These are phyloP conservation scores for Neopelma chrysocephalum DNA, from an alignment of 2,797 vertebrate species.

Conservation along the genomic window DNA sequence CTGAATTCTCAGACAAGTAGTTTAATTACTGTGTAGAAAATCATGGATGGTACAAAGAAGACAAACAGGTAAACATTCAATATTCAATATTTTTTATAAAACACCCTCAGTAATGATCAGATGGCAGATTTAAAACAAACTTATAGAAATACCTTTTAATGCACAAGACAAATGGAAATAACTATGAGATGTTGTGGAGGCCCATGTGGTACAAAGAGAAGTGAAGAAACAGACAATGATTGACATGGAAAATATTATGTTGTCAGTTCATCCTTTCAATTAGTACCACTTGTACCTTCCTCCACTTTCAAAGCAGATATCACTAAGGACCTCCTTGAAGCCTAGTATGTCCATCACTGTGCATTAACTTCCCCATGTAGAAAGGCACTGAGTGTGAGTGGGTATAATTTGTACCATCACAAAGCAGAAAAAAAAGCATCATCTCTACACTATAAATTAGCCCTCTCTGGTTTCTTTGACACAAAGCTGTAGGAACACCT, in stretches of 20 bases:
- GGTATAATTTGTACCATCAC: not conserved
- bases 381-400: not conserved
- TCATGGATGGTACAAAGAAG: not conserved
- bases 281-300: not conserved
- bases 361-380: not conserved
- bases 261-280: not conserved
- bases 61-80: not conserved
- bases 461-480: not conserved
- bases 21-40: not conserved
- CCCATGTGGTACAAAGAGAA: not conserved
- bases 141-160: not conserved
- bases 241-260: not conserved
- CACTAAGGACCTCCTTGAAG: not conserved
- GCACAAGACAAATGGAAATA: not conserved
- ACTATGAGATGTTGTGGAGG: not conserved
- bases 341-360: not conserved
- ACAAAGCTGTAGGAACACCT: not conserved
- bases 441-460: not conserved
- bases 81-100: not conserved
- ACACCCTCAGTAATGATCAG: not conserved
- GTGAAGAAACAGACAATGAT: not conserved
- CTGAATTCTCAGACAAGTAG: not conserved
- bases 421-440: not conserved
- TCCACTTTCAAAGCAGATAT: not conserved
- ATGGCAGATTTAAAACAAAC: not conserved